Conservation (phyloP, 2,797 vertebrate genomes). For the Gymnoscopelus microlampas region DNA sequence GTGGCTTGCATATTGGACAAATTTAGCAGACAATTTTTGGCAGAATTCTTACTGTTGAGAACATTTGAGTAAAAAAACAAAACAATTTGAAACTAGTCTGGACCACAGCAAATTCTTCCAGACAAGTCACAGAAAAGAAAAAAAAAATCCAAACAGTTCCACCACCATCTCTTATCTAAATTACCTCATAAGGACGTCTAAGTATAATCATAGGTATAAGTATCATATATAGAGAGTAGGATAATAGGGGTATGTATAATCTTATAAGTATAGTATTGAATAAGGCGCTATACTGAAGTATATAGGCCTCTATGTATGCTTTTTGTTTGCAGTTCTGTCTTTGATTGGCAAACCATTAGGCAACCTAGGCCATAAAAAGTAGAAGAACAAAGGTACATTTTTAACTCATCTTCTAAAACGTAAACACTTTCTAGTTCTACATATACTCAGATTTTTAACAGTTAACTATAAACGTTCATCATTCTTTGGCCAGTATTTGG, state of each 20-base stretch:
- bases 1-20: not conserved
- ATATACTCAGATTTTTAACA: not conserved
- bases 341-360: slow-evolving; percentile 39
- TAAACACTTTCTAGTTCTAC: no score
- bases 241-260: slow-evolving; percentile 84
- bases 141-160: slow-evolving; percentile 52
- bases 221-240: slow-evolving; percentile 74
- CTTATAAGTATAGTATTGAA: slow-evolving; percentile 81
- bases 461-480: not conserved
- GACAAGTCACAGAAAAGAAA: slow-evolving; percentile 58
- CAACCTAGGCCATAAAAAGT: not conserved
- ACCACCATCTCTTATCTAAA: slow-evolving; percentile 76
- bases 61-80: slow-evolving; percentile 16
- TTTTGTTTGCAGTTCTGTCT: slow-evolving; percentile 51
- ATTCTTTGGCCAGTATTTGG: slow-evolving; percentile 3
- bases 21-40: not conserved
- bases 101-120: slow-evolving; percentile 54
- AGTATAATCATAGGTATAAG: slow-evolving; percentile 78
- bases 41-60: not conserved
- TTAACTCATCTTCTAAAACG: no score
- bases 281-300: slow-evolving; percentile 84
- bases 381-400: no score
- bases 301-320: slow-evolving; percentile 78
- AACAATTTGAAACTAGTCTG: slow-evolving; percentile 37
- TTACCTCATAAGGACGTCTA: slow-evolving; percentile 75